Conservation (phyloP, 1,140 invertebrate species). For the Heliconius hewitsoni region DNA sequence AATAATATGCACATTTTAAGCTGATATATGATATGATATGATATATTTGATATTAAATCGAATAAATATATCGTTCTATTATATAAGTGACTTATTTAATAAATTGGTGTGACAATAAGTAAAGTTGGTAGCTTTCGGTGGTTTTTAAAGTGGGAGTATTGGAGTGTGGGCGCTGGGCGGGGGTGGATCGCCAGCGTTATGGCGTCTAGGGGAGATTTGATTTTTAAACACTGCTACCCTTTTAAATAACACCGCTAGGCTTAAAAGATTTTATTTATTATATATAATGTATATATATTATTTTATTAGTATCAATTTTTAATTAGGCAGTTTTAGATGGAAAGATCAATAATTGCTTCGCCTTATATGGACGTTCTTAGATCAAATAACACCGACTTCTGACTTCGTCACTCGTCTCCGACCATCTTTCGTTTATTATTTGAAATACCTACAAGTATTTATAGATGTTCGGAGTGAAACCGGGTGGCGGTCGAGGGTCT, state of each 20-base stretch:
- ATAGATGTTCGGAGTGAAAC: slow-evolving; percentile 78
- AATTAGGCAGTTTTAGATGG: background rate
- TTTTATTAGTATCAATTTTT: background rate
- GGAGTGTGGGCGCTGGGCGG: slow-evolving; percentile 18
- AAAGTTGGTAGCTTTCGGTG: slow-evolving; percentile 32
- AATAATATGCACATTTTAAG: background rate
- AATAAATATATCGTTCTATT: background rate
- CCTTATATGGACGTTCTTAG: background rate
- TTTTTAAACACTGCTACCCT: slow-evolving; percentile 35
- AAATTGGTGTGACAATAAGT: slow-evolving; percentile 29
- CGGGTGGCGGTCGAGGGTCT: slow-evolving; percentile 79
- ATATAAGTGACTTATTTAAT: slow-evolving; percentile 28
- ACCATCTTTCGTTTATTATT: slow-evolving; percentile 66
- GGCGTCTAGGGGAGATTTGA: slow-evolving; percentile 35
- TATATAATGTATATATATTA: background rate
- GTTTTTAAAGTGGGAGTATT: slow-evolving; percentile 27
- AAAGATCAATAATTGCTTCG: background rate
- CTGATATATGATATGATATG: too few species aligned
- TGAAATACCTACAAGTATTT: slow-evolving; percentile 77
- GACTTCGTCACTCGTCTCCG: slow-evolving; percentile 52
- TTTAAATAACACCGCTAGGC: slow-evolving; percentile 23
- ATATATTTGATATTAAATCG: background rate
- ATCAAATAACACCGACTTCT: slow-evolving; percentile 22
- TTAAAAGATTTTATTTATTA: slow-evolving; percentile 3
- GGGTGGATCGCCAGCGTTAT: slow-evolving; percentile 33